Evolutionary conservation across 1,140 invertebrate species (phyloP).

Genomic region (Eupristina koningsbergeri): DNA sequence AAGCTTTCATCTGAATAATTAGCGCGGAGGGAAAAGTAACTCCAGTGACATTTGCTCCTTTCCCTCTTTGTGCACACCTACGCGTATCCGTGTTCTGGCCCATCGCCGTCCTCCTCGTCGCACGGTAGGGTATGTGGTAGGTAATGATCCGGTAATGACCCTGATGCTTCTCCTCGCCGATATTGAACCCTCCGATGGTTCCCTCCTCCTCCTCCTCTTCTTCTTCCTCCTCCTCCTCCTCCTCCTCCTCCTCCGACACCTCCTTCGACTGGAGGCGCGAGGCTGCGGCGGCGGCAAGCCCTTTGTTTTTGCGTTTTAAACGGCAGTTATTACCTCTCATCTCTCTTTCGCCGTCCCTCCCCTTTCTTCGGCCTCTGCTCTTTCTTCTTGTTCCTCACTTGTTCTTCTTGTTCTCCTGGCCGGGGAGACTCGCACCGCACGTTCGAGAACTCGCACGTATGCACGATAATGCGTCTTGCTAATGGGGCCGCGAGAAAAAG

Average conservation of each 20-base stretch:
- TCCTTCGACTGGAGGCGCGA: constrained; percentile 27
- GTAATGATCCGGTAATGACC: constrained; percentile 61
- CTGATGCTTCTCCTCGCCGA: constrained; percentile 51
- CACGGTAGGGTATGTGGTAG: constrained; percentile 53
- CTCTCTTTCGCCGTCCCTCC: constrained; percentile 51
- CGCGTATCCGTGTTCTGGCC: constrained; percentile 1
- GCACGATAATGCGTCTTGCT: constrained; percentile 43
- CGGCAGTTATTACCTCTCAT: constrained; percentile 66
- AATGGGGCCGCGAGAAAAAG: constrained; percentile 44
- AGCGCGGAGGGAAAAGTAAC: not conserved
- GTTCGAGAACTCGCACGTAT: not conserved
- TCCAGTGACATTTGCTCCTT: not conserved
- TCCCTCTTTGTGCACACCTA: not conserved
- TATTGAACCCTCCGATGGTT: constrained; percentile 46
- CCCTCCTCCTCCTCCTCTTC: not conserved
- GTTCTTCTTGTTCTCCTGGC: constrained; percentile 20
- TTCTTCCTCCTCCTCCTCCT: constrained; percentile 5
- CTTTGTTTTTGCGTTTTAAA: constrained; percentile 70
- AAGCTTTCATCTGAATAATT: not conserved
- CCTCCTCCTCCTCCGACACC: not conserved
- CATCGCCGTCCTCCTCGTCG: constrained; percentile 45
- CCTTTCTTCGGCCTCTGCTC: constrained; percentile 35
- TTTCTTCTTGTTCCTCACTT: constrained; percentile 37
- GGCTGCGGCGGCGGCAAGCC: constrained; percentile 46
- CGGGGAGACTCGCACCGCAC: constrained; percentile 5